phyloP scores from a whole-genome alignment of 2,888 invertebrate species.

The Pachliopta kotzebuea region DNA sequence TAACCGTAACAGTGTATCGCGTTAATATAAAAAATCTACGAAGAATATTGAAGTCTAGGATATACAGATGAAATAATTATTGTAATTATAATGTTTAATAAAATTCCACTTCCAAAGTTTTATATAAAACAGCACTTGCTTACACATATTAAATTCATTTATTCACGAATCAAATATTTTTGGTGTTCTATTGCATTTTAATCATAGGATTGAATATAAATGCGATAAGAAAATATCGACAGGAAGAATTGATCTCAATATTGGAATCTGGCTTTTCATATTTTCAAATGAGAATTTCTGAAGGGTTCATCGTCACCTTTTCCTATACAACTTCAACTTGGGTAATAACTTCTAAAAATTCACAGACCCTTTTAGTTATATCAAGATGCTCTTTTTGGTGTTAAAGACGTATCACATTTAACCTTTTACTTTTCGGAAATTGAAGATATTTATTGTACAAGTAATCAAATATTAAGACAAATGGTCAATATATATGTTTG shows the following conservation, averaged over 20 bases:
- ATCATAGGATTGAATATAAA: neutral
- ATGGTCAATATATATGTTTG: too few species aligned
- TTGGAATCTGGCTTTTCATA: slow-evolving; percentile 13
- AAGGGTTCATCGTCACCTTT: slow-evolving; percentile 21
- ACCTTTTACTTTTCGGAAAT: neutral
- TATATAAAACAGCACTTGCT: neutral
- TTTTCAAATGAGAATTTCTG: neutral
- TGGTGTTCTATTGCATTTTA: neutral
- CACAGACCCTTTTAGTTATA: neutral
- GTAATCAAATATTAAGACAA: too few species aligned
- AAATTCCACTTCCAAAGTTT: too few species aligned
- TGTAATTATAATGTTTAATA: too few species aligned
- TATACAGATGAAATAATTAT: too few species aligned
- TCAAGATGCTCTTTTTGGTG: neutral
- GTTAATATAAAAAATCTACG: too few species aligned
- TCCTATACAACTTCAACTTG: slow-evolving; percentile 1
- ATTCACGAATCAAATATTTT: neutral
- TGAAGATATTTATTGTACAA: neutral
- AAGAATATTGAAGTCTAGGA: too few species aligned
- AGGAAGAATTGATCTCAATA: slow-evolving; percentile 7
- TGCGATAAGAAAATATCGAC: neutral
- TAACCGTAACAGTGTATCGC: too few species aligned
- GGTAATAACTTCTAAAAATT: slow-evolving; percentile 7
- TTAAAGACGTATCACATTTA: neutral
- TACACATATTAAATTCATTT: neutral